phyloP scores from a whole-genome alignment of 35 echinoderm and acorn worm species.

The Acanthaster planci region DNA sequence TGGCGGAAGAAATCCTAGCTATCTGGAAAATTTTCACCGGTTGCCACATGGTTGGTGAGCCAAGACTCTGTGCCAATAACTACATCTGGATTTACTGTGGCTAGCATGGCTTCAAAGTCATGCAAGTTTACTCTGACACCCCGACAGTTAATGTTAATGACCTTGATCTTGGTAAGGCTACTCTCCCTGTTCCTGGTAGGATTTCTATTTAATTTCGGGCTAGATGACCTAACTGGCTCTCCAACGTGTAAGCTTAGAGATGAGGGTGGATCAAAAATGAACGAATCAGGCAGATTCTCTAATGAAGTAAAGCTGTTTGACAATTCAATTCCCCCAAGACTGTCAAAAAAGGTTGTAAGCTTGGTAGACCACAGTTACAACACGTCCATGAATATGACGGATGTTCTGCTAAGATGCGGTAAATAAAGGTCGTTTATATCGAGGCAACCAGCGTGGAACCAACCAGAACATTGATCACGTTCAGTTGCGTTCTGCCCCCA shows the following conservation, averaged over 20 bases:
- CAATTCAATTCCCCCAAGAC: not conserved
- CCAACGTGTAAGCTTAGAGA: not conserved
- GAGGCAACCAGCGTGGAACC: constrained; percentile 25
- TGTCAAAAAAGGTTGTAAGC: constrained; percentile 21
- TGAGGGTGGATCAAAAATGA: not conserved
- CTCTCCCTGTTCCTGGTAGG: not conserved
- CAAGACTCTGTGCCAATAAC: constrained; percentile 47
- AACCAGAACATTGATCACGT: constrained; percentile 30
- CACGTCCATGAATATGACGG: constrained; percentile 10
- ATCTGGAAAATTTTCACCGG: constrained; percentile 34
- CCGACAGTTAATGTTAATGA: constrained; percentile 40
- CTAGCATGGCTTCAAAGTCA: constrained; percentile 29
- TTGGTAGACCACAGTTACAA: constrained; percentile 33
- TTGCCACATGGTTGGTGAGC: constrained; percentile 8
- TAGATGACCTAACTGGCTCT: not conserved
- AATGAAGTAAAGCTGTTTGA: constrained; percentile 27
- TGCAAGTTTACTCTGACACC: constrained; percentile 30
- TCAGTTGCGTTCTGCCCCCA: constrained; percentile 43
- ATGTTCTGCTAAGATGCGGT: not conserved
- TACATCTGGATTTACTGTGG: constrained; percentile 28
- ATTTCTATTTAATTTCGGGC: not conserved
- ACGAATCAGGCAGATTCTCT: not conserved
- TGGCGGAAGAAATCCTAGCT: constrained; percentile 28
- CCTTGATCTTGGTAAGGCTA: not conserved
- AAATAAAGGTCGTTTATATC: not conserved